Conservation (phyloP, 2,888 invertebrate genomes). For the Harmothoe impar region DNA sequence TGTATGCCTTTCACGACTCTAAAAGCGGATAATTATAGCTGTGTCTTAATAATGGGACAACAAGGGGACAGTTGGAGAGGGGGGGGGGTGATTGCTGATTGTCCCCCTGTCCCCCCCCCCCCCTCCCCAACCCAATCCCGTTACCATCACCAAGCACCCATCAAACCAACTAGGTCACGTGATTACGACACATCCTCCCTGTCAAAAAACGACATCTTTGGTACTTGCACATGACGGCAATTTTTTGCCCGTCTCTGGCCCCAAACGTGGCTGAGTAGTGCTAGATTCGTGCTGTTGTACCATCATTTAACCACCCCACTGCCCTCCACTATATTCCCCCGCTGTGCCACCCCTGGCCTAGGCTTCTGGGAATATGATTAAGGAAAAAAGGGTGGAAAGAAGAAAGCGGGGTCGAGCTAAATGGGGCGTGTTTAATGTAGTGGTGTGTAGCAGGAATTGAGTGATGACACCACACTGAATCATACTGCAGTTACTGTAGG, state of each 20-base stretch:
- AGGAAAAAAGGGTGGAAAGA: neutral
- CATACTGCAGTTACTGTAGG: neutral
- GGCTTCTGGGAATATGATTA: neutral
- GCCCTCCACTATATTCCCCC: neutral
- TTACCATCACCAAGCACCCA: neutral
- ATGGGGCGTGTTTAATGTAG: neutral
- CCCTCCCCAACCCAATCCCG: too few species aligned
- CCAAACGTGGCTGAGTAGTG: neutral
- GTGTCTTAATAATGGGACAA: neutral
- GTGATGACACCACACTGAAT: neutral
- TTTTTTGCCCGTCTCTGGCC: neutral
- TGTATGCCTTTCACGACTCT: neutral
- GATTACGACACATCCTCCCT: neutral
- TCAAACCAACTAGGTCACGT: neutral
- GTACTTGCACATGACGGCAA: constrained; percentile 1
- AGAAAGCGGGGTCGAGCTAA: neutral
- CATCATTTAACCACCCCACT: neutral
- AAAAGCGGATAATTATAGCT: neutral
- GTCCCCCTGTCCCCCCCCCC: neutral
- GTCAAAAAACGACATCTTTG: neutral
- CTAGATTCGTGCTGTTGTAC: neutral
- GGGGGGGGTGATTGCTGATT: neutral
- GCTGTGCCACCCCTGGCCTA: too few species aligned
- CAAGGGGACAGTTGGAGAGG: neutral
- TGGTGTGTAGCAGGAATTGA: neutral